Percentiles rank a stretch among this genome's conserved stretches.
Conservation (phyloP, 2,113 vertebrate species). For the Octodon degus region DNA sequence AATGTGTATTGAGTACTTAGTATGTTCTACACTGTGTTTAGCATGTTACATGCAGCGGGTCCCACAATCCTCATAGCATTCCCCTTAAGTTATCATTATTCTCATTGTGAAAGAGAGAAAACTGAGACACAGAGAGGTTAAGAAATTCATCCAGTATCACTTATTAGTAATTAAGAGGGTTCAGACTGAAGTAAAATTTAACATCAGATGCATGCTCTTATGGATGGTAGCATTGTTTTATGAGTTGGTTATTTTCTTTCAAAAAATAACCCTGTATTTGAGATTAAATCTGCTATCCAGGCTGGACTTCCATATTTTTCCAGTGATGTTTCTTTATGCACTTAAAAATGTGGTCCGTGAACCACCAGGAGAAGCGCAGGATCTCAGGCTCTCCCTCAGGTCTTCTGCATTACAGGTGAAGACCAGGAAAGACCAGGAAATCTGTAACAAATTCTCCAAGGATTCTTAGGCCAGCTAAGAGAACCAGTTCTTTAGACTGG, state of each 20-base stretch:
- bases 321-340: neutral
- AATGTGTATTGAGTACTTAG: neutral
- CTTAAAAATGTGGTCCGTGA: neutral
- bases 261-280: neutral
- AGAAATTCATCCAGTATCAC: neutral
- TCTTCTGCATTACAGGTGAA: neutral
- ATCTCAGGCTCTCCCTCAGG: neutral
- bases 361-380: neutral
- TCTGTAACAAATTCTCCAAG: neutral
- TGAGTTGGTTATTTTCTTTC: neutral
- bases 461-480: neutral
- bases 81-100: neutral
- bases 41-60: neutral
- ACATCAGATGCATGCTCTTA: neutral
- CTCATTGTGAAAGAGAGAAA: neutral
- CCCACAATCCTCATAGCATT: neutral
- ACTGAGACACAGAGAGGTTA: neutral
- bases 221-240: neutral
- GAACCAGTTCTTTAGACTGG: neutral
- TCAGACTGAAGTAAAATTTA: neutral
- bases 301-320: neutral
- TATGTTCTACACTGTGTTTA: neutral
- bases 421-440: neutral
- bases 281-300: neutral
- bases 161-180: neutral